Base-by-base conservation (phyloP, 2,888 invertebrate species). In the Drosophila siamana region DNA sequence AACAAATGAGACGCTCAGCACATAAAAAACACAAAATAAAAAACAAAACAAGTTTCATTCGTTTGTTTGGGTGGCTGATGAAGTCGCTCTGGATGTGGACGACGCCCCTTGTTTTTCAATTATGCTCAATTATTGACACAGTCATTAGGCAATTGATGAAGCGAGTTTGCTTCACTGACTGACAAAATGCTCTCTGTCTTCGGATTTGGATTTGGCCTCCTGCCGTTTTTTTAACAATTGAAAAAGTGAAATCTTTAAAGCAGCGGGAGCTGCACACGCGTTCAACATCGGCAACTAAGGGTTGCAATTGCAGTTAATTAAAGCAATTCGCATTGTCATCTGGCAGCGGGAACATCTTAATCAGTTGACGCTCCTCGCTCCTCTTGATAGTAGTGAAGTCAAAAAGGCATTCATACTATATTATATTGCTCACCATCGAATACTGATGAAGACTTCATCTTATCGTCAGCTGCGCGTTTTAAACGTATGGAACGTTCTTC, bases 51-150 rank as follows among this genome's bases (percentile, higher is more conserved):
- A 52, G 62, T 63, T 67, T 67, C 36, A 55, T 55, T 28, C 44
- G 52, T 60, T 16, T 13, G 24, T 55, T 55, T 51, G 56, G 26
- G 50, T 50, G 60, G 61, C 51, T 43, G 50, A 66, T 56, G 47
- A 51, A 51, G 64, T 15, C 76, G 73, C 40, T 40, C 38, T 57
- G 59, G 9, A 28, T 28, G 33, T 36, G 5, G 70, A 70, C 68
- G 62, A 65, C 84, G 70, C 81, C 86, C 83, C 78, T 80, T 78
- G 71, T 78, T 78, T 80, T 88, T 73, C 87, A 85, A 85, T 85
- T 88, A 88, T 84, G 82, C 76, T 70, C 84, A 88, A 85, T 88
- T 88, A 85, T 88, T 74, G 89, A 86, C 84, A 78, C 82, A 76
- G 71, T 85, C 86, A 86, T 85, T 82, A 79, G 70, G 64, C 86